Percentiles rank a stretch among this genome's conserved stretches.
phyloP scores from a whole-genome alignment of 2,888 invertebrate genomes.

The Pantelozetes paolii region DNA sequence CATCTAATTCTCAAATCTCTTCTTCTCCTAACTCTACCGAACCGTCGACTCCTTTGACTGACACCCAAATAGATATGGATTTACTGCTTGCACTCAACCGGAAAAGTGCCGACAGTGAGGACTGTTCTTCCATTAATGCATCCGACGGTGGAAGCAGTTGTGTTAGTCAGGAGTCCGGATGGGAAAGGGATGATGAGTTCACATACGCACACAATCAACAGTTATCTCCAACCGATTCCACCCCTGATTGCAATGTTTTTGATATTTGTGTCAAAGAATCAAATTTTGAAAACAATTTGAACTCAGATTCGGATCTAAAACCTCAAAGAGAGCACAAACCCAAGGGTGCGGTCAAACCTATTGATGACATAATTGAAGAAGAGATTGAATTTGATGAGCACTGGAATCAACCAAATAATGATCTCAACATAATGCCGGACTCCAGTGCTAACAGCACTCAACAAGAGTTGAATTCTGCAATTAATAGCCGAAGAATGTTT shows the following conservation, averaged over 20 bases:
- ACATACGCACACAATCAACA: slow-evolving; percentile 11
- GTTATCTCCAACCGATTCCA: neutral
- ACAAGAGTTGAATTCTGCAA: neutral
- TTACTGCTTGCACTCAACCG: slow-evolving; percentile 4
- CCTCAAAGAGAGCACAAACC: neutral
- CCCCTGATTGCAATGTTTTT: neutral
- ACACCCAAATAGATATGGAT: slow-evolving; percentile 5
- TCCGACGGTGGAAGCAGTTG: slow-evolving; percentile 22
- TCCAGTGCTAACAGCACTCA: neutral
- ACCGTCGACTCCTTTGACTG: neutral
- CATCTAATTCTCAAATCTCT: slow-evolving; percentile 1
- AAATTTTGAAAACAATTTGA: neutral
- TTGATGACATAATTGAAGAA: neutral
- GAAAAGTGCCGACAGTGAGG: neutral
- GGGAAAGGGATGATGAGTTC: slow-evolving; percentile 37
- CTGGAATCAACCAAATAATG: neutral
- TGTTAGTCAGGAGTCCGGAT: slow-evolving; percentile 27
- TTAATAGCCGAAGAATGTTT: neutral
- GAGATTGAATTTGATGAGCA: neutral
- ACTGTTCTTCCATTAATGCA: neutral
- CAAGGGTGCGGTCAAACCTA: neutral
- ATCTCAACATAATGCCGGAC: neutral
- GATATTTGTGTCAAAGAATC: neutral
- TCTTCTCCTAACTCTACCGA: neutral
- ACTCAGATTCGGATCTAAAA: neutral